Base-by-base conservation (phyloP, 2,888 invertebrate genomes). In the Corythucha ciliata region DNA sequence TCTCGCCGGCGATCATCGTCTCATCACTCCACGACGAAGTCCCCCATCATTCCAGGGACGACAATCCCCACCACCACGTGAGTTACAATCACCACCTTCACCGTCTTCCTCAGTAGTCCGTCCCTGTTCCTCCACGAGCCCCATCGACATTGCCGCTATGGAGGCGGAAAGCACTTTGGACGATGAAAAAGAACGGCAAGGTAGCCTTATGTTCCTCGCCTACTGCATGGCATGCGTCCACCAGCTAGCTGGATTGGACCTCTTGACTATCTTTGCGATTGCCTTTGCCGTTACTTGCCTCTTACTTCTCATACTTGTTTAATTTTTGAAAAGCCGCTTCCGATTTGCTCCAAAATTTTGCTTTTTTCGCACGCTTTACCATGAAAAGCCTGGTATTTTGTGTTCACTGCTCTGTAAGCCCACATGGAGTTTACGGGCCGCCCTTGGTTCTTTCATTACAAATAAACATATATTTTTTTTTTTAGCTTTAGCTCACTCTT, bases 201-300 rank as follows among this genome's bases (percentile, higher is more conserved):
- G 55, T 56, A 56, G 46, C 37, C 42, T 25, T 14, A 24, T 27
- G 24, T 36, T 57, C 7, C 82, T 81, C 73, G 76, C 81, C 65
- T 80, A 81, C 73, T 79, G 81, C 66, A 67, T 80, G 73, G 78
- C 80, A 76, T 76, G 79, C 69, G 74, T 76, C 61, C 78, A 79
- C 67, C 78, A 80, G 69, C 70, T 83, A 68, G 78, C 80, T 65
- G 78, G 80, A 63, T 70, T 81, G 71, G 84, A 85, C 72, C 73
- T 81, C 70, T 74, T 83, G 71, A 79, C 82, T 66, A 72, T 82
- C 68, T 74, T 83, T 69, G 79, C 82, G 69, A 74, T 85, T 67
- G 70, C 84, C 67, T 74, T 84, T 69, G 83, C 84, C 66, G 75
- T 83, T 63, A 72, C 82, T 67, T 79, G 80, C 62, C 76, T 83